These are phyloP conservation scores for Molanna angustata DNA, from an alignment of 2,888 invertebrate genomes.

Conservation along the genomic window DNA sequence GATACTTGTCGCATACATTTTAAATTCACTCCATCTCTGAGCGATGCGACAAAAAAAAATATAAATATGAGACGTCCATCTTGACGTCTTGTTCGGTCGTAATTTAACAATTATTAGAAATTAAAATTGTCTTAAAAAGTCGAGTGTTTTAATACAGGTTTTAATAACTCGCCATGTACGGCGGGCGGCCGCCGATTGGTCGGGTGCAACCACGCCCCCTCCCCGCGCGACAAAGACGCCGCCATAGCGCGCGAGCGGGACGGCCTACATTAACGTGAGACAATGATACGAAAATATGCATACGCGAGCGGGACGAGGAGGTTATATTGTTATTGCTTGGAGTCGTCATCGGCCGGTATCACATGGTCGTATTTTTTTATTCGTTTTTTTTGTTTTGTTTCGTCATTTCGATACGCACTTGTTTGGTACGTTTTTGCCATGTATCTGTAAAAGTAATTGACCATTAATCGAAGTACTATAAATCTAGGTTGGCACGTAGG, in stretches of 20 bases:
- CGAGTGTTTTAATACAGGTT: constrained; percentile 50
- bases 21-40: too few relatives aligned
- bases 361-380: too few relatives aligned
- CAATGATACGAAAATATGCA: constrained; percentile 19
- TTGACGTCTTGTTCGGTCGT: too few relatives aligned
- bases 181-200: constrained; percentile 55
- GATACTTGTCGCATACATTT: too few relatives aligned
- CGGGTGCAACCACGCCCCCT: constrained; percentile 53
- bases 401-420: neutral
- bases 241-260: constrained; percentile 37
- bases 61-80: too few relatives aligned
- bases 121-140: constrained; percentile 41
- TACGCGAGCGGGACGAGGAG: constrained; percentile 16
- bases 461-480: too few relatives aligned
- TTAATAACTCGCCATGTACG: constrained; percentile 58
- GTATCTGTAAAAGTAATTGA: too few relatives aligned
- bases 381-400: too few relatives aligned
- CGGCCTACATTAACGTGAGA: constrained; percentile 16
- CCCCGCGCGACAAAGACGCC: constrained; percentile 52
- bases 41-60: too few relatives aligned
- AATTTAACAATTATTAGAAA: too few relatives aligned
- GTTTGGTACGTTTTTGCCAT: neutral
- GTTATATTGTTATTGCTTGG: neutral
- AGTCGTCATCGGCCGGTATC: constrained; percentile 9
- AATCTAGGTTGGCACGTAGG: too few relatives aligned